These are phyloP conservation scores for Sinocyclocheilus maitianheensis DNA, from an alignment of 2,113 vertebrate species.

Conservation along the genomic window DNA sequence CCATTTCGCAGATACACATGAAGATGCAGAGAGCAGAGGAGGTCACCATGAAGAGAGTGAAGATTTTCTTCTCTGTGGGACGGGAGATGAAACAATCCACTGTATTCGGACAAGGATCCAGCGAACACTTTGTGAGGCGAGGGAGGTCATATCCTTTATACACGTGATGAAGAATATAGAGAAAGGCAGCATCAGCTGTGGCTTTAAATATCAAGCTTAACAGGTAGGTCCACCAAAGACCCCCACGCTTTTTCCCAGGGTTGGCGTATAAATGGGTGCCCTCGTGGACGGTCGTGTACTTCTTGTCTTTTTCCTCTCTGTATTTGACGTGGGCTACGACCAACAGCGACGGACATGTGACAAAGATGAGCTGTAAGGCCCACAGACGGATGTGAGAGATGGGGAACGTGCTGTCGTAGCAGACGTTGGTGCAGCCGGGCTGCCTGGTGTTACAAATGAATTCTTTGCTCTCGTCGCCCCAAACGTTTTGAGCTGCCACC, in stretches of 20 bases:
- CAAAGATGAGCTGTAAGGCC: constrained; percentile 78
- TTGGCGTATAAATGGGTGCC: constrained; percentile 72
- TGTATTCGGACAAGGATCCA: constrained; percentile 79
- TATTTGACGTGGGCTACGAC: constrained; percentile 91
- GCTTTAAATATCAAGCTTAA: constrained; percentile 89
- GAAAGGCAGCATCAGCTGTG: constrained; percentile 78
- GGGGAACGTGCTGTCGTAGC: constrained; percentile 91
- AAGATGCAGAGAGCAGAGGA: constrained; percentile 81
- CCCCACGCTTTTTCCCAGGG: constrained; percentile 87
- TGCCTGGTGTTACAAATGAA: constrained; percentile 90
- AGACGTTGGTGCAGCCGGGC: constrained; percentile 90
- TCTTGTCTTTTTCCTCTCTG: constrained; percentile 83
- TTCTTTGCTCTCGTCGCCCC: constrained; percentile 91
- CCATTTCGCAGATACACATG: constrained; percentile 84
- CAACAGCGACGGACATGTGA: constrained; percentile 87
- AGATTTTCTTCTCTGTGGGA: constrained; percentile 93
- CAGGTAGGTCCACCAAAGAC: constrained; percentile 82
- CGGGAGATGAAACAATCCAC: constrained; percentile 89
- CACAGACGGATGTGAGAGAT: constrained; percentile 81
- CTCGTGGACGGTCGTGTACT: constrained; percentile 61
- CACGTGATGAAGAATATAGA: constrained; percentile 82
- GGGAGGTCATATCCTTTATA: constrained; percentile 87
- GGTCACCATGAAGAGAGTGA: constrained; percentile 92
- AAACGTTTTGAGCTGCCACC: constrained; percentile 89
- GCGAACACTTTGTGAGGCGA: constrained; percentile 81